Conservation (phyloP, 2,888 invertebrate genomes). For the Athetis lepigone region DNA sequence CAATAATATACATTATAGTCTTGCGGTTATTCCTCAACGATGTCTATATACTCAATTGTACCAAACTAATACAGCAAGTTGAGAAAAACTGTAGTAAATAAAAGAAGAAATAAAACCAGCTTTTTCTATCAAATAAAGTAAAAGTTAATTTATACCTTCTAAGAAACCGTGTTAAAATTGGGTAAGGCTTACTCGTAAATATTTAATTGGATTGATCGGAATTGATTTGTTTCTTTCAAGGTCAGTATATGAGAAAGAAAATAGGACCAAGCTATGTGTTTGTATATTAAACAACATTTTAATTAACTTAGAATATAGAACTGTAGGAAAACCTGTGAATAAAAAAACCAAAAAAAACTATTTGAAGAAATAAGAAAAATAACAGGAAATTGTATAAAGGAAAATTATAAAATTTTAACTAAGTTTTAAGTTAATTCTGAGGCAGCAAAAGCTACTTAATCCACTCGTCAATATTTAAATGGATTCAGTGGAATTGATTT, state of each 20-base stretch:
- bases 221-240: conserved; percentile 48
- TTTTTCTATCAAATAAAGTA: conserved; percentile 21
- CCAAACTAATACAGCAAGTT: not conserved
- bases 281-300: conserved; percentile 1
- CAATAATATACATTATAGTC: no score
- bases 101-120: conserved; percentile 4
- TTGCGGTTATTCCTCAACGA: no score
- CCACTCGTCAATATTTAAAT: conserved; percentile 43
- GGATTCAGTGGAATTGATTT: conserved; percentile 47
- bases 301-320: not conserved
- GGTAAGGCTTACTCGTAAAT: conserved; percentile 38
- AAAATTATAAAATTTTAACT: not conserved
- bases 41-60: no score
- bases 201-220: conserved; percentile 42
- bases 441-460: conserved; percentile 11
- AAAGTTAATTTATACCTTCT: conserved; percentile 38
- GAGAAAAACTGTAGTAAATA: not conserved
- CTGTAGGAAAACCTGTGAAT: not conserved
- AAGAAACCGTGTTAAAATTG: conserved; percentile 34
- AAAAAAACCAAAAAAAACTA: not conserved
- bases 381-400: not conserved
- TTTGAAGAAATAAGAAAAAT: not conserved
- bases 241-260: conserved; percentile 25
- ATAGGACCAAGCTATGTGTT: conserved; percentile 9
- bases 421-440: conserved; percentile 6